phyloP scores from a whole-genome alignment of 2,113 vertebrate species.

The Pterophyllum scalare region DNA sequence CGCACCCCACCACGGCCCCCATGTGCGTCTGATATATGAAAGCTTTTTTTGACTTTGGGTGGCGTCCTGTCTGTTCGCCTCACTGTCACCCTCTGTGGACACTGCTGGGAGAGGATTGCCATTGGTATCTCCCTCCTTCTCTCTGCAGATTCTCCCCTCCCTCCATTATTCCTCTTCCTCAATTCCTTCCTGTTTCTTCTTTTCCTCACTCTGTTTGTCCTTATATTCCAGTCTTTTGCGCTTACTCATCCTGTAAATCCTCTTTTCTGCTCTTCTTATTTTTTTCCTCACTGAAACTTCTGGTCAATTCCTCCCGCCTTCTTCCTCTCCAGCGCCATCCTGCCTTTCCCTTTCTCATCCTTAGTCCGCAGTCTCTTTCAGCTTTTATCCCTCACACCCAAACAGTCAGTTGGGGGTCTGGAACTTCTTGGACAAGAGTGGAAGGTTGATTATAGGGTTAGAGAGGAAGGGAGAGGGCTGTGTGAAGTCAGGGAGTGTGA shows the following conservation, averaged over 20 bases:
- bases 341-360: rapidly evolving
- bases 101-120: slow-evolving; percentile 55
- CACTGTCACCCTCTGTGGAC: slow-evolving; percentile 68
- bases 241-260: not conserved
- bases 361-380: not conserved
- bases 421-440: slow-evolving; percentile 5
- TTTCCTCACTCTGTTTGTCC: not conserved
- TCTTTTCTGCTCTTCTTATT: not conserved
- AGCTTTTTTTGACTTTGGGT: slow-evolving; percentile 71
- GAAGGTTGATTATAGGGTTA: slow-evolving; percentile 33
- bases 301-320: not conserved
- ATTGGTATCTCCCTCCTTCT: slow-evolving; percentile 44
- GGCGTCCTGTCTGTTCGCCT: slow-evolving; percentile 72
- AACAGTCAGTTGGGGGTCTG: slow-evolving; percentile 3
- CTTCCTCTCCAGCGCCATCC: not conserved
- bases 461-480: slow-evolving; percentile 7
- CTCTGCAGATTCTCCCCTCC: not conserved
- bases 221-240: not conserved
- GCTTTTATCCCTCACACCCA: not conserved
- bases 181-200: not conserved
- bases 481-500: slow-evolving; percentile 6
- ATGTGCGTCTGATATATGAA: slow-evolving; percentile 54
- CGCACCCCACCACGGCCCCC: slow-evolving; percentile 25
- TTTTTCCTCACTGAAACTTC: not conserved
- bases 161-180: slow-evolving; percentile 1